A percentile compares a stretch with the other conserved stretches of the same genome.
Conservation (phyloP, 2,888 invertebrate genomes). For the Harpalus rufipes region DNA sequence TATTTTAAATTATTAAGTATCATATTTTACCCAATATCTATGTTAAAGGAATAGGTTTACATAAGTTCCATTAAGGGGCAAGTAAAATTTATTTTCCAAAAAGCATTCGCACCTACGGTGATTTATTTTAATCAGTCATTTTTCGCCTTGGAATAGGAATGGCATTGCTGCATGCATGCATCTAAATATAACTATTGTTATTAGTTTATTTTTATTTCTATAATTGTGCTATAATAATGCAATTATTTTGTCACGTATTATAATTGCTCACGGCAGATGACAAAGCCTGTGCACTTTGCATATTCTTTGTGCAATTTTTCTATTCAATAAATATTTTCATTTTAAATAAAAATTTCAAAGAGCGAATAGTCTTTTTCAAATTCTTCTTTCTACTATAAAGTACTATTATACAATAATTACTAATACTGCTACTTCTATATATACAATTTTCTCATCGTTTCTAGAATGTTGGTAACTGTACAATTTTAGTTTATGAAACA, state of each 20-base stretch:
- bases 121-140: conserved; percentile 32
- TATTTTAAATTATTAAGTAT: too few relatives aligned
- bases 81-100: too few relatives aligned
- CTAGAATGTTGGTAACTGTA: not conserved
- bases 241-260: conserved; percentile 36
- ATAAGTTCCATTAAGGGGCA: too few relatives aligned
- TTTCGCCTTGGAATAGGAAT: not conserved
- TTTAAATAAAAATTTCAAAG: not conserved
- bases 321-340: conserved; percentile 7
- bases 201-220: conserved; percentile 15
- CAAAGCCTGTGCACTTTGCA: not conserved
- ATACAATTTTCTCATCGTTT: not conserved
- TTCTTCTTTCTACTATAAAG: too few relatives aligned
- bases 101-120: not conserved
- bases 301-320: not conserved
- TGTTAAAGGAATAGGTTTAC: too few relatives aligned
- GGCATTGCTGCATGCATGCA: conserved; percentile 32
- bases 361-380: not conserved
- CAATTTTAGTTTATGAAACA: not conserved
- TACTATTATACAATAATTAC: too few relatives aligned
- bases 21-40: too few relatives aligned
- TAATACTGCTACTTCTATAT: too few relatives aligned
- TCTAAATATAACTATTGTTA: conserved; percentile 38
- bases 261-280: conserved; percentile 8
- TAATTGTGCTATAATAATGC: conserved; percentile 23